Base-by-base conservation (phyloP, 2,113 vertebrate species). In the Hydrochoerus hydrochaeris region DNA sequence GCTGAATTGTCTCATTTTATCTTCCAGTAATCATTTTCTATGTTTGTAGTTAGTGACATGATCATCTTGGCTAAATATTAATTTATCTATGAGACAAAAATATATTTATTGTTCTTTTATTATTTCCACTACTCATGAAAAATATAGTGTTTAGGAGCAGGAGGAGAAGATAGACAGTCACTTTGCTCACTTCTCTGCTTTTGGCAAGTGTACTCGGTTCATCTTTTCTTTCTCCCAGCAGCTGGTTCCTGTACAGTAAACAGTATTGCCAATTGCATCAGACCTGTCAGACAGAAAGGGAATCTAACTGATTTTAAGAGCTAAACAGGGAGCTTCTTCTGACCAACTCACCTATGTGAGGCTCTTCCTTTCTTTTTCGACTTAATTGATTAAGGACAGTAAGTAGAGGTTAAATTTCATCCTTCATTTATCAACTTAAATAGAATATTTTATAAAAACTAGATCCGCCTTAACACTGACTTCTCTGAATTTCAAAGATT, bases 341-440 rank as follows among this genome's bases (percentile, higher is more conserved):
- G 0, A 17, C 3, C 83, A 13, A 41, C 20, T 20, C 41, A 35
- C 22, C 81, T 69, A 1, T 54, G 16, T n/a, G 63, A 95, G 4
- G 1, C 24, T 13, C 52, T 24, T 13, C 13, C 11, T 49, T 10
- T 41, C 16, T 38, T 2, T 10, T 52, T 52, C 7, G 10, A 52
- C 49, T 96, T 78, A 80, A 73, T 32, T 73, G 78, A 41, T 44
- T 97, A 12, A 69, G 75, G 26, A 57, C 57, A 38, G 16, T 84
- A 71, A 69, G n/a, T 46, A 32, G 32, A 38, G 14, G 32, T 83
- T 69, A 84, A 54, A 52, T 81, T 92, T 94, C 71, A 62, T 54
- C 4, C 32, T 91, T 69, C 87, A 54, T 77, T 93, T 65, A 58
- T 89, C 60, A 94, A 44, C 46, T 88, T 57, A 92, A 75, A 52